A percentile compares a stretch with the other conserved stretches of the same genome.
phyloP scores from a whole-genome alignment of 2,113 vertebrate genomes.

The Plecturocebus donacophilus region DNA sequence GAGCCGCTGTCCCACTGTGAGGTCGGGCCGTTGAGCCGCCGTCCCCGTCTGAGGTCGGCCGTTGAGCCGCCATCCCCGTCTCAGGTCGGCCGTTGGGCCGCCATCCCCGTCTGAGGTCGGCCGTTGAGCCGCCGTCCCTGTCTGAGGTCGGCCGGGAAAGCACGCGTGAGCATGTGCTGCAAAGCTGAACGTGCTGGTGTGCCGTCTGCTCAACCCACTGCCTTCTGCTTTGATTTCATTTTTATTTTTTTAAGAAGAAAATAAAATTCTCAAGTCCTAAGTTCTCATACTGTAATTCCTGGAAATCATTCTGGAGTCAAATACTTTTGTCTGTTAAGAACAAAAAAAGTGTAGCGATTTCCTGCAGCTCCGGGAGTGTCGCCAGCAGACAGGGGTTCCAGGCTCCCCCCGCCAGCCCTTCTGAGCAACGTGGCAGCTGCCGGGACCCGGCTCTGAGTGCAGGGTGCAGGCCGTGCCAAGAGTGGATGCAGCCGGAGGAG shows the following conservation, averaged over 20 bases:
- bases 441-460: background rate
- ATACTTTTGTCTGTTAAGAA: conserved; percentile 73
- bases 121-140: no score
- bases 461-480: background rate
- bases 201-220: background rate
- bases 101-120: no score
- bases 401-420: conserved; percentile 40
- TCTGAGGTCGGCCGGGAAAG: background rate
- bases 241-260: conserved; percentile 39
- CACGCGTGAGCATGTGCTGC: background rate
- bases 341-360: conserved; percentile 72
- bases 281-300: conserved; percentile 79
- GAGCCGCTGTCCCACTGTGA: no score
- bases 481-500: background rate
- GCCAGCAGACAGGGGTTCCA: conserved; percentile 73
- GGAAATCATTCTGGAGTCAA: conserved; percentile 80
- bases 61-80: no score
- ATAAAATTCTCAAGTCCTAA: conserved; percentile 41
- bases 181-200: background rate
- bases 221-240: conserved; percentile 64
- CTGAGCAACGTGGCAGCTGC: conserved; percentile 66
- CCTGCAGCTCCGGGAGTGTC: conserved; percentile 57
- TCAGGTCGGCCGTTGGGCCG: no score
- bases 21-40: no score
- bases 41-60: no score